Evolutionary conservation across 2,113 vertebrate genomes (phyloP).

Genomic region (Seriola dumerili): DNA sequence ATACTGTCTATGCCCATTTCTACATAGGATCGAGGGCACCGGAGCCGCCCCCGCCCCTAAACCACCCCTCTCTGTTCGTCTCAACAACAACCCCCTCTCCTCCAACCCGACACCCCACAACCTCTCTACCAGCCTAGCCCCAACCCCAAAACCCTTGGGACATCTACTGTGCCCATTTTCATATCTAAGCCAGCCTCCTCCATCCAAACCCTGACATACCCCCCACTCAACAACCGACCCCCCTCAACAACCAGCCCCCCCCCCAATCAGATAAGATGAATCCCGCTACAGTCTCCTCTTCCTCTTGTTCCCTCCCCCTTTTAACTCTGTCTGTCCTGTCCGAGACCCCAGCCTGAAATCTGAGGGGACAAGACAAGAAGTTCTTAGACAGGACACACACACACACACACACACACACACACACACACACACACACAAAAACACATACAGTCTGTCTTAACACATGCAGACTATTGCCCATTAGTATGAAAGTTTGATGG

Average conservation of each 20-base stretch:
- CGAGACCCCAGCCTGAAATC: constrained; percentile 58
- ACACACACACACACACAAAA: constrained; percentile 20
- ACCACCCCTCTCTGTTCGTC: constrained; percentile 8
- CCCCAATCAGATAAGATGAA: constrained; percentile 68
- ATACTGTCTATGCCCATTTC: constrained; percentile 9
- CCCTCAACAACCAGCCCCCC: constrained; percentile 27
- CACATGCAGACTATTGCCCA: constrained; percentile 72
- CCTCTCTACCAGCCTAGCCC: constrained; percentile 52
- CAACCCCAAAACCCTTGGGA: constrained; percentile 71
- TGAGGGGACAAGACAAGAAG: constrained; percentile 50
- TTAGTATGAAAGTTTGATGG: constrained; percentile 85
- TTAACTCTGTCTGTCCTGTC: constrained; percentile 37
- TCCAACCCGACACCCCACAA: constrained; percentile 47
- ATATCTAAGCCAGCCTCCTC: constrained; percentile 67
- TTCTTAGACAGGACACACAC: constrained; percentile 36
- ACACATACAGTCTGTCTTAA: constrained; percentile 41
- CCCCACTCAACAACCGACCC: background rate
- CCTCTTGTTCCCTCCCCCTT: constrained; percentile 1
- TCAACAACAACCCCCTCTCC: constrained; percentile 21
- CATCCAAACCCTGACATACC: constrained; percentile 37
- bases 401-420: constrained; percentile 16
- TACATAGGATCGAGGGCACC: constrained; percentile 24
- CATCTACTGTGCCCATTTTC: constrained; percentile 78
- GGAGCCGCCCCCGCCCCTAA: constrained; percentile 29
- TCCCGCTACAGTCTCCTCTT: constrained; percentile 39